Evolutionary conservation across 2,888 invertebrate species (phyloP), one percentile per base, ranked within the genome.

Genomic region (Melanchra persicariae): DNA sequence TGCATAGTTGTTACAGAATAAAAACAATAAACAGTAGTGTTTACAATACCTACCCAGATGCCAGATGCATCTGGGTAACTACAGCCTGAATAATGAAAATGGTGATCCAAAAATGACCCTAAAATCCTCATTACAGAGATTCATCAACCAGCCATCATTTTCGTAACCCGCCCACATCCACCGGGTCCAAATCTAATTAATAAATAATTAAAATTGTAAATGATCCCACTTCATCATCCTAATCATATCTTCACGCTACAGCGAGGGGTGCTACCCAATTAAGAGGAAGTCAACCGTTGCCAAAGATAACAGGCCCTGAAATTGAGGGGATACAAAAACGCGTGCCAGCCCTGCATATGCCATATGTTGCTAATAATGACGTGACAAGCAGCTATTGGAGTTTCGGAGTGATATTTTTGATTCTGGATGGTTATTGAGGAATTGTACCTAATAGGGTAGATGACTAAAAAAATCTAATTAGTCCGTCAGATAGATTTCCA

Each of bases 221-320:
- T 77, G 60, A 78, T 52, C 37, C 67, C 52, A 54, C 64, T 82
- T 59, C 73, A 82, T 79, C 82, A 79, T 65, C 22, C n/a, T 55
- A 78, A 81, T 65, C 57, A 68, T 68, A 82, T 72, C 79, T 79
- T 78, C 61, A 70, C 70, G 77, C 51, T 54, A 19, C 49, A 77
- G 66, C 71, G 66, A 79, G 82, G 82, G 83, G 77, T 84, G 87
- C 82, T 83, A 87, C 81, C 82, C 86, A 87, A 89, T 89, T 90
- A 89, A 85, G 83, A 83, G 69, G 73, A 85, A 85, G 83, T 88
- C 87, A 87, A 74, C 86, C 88, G 86, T 85, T 74, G 81, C 89
- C 70, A 79, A 85, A 82, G 79, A 78, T 85, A 84, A 84, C 82
- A 69, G 69, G 55, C 68, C 76, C 76, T 57, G 73, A 83, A 82